A percentile compares a stretch with the other conserved stretches of the same genome.
Evolutionary conservation across 1,140 invertebrate genomes (phyloP).

Genomic region (Drosophila athabasca): DNA sequence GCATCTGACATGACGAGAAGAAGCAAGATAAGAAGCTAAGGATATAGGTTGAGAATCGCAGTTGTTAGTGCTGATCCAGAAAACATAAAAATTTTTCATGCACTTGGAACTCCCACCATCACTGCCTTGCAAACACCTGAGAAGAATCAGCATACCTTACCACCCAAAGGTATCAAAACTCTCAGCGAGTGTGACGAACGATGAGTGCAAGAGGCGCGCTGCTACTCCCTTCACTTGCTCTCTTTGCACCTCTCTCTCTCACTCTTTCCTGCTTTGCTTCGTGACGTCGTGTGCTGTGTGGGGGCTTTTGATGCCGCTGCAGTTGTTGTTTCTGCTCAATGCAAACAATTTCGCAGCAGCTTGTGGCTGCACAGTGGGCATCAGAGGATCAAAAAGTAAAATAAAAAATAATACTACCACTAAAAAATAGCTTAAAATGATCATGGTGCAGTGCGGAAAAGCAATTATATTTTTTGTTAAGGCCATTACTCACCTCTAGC

Average conservation of each 20-base stretch:
- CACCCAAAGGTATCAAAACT: slow-evolving; percentile 24
- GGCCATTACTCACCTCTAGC: not conserved
- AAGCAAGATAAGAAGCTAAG: too few species aligned
- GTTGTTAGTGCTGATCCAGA: too few species aligned
- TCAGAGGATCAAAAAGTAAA: not conserved
- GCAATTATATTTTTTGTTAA: not conserved
- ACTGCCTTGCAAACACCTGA: too few species aligned
- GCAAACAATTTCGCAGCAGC: slow-evolving; percentile 48
- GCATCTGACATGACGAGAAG: too few species aligned
- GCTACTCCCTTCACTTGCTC: slow-evolving; percentile 17
- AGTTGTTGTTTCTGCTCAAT: slow-evolving; percentile 42
- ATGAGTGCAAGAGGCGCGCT: slow-evolving; percentile 29
- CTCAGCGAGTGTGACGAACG: slow-evolving; percentile 58
- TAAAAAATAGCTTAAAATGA: not conserved
- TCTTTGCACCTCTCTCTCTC: slow-evolving; percentile 8
- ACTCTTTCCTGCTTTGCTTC: slow-evolving; percentile 30
- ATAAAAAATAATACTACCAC: not conserved
- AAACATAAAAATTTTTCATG: not conserved
- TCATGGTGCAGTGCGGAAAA: too few species aligned
- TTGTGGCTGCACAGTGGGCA: slow-evolving; percentile 30
- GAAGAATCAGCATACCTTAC: too few species aligned
- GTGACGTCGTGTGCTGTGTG: slow-evolving; percentile 78
- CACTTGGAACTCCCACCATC: too few species aligned
- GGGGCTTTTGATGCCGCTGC: slow-evolving; percentile 55
- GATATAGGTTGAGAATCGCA: too few species aligned